Base-by-base conservation (phyloP, 2,888 invertebrate genomes). In the Gryllus longicercus region DNA sequence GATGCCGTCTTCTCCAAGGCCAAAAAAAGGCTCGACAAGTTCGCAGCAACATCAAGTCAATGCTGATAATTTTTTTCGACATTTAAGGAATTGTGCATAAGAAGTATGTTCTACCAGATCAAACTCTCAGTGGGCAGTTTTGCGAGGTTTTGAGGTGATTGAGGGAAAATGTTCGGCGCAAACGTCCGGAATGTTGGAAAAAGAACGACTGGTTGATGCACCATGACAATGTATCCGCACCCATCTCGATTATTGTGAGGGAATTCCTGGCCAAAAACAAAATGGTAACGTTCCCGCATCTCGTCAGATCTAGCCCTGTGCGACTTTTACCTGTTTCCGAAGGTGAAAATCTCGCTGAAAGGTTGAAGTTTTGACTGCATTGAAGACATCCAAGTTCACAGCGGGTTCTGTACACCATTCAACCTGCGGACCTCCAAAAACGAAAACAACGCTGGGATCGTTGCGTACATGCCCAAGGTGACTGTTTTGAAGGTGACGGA, bases 131-230 rank as follows among this genome's bases (percentile, higher is more conserved):
- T 4, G 4, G 16, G 4, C 74, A 74, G 74, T 74, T 74, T 74
- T 74, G 74, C 74, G n/a, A 5, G 74, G 74, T 2, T 74, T 74
- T 25, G 74, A 3, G 74, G 8, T 74, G 74, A 74, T 0, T 8
- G 74, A 74, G 74, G 74, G 74, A 63, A 74, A 74, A 18, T 74
- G 74, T 74, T 74, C 8, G n/a, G 74, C n/a, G 74, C 74, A 74
- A 74, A 74, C 2, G 2, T 16, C 74, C 74, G 0, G 3, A 74
- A 4, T 74, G 2, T 2, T 74, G 74, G 3, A 2, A 74, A 74
- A 74, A 74, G 74, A n/a, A 74, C 2, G 74, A 74, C 2, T n/a
- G 2, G 18, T 74, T 16, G 18, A 2, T 74, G 74, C 74, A 25
- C 2, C 2, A 25, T 25, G 25, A 25, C 2, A 25, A 25, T 2